phyloP scores from a whole-genome alignment of 2,113 vertebrate species.

The Leiothrix lutea region DNA sequence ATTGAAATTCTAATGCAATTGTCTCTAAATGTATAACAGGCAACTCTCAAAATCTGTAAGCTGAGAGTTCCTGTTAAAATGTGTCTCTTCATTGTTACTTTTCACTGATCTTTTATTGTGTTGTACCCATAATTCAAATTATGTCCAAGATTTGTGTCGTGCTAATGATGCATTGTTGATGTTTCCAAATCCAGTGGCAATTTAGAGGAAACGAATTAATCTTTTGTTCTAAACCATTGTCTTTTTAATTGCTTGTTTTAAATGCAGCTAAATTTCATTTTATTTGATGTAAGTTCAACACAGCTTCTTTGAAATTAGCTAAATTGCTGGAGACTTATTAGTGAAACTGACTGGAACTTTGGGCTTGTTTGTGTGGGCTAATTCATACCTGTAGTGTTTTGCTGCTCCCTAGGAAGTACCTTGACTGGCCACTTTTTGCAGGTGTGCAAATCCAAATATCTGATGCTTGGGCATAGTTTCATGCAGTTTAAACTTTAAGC shows the following conservation, averaged over 20 bases:
- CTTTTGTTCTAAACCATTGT: not conserved
- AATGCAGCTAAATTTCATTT: not conserved
- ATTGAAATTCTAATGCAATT: not conserved
- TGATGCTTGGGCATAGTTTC: not conserved
- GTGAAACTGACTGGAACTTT: not conserved
- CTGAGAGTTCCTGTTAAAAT: not conserved
- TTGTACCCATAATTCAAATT: not conserved
- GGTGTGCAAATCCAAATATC: not conserved
- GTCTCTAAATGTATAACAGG: not conserved
- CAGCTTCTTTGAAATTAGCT: not conserved
- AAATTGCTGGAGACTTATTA: not conserved
- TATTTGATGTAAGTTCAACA: not conserved
- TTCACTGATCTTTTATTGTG: not conserved
- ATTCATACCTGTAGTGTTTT: not conserved
- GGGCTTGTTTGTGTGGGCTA: not conserved
- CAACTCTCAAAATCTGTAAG: not conserved
- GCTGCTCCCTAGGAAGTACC: not conserved
- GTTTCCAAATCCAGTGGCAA: not conserved
- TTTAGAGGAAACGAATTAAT: not conserved
- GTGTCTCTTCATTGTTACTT: not conserved
- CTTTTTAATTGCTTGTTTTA: not conserved
- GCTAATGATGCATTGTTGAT: not conserved
- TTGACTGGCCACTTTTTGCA: not conserved
- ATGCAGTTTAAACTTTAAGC: not conserved
- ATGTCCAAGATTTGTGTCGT: not conserved